A percentile compares a stretch with the other conserved stretches of the same genome.
Evolutionary conservation across 2,113 vertebrate species (phyloP).

Genomic region (Eidolon helvum): DNA sequence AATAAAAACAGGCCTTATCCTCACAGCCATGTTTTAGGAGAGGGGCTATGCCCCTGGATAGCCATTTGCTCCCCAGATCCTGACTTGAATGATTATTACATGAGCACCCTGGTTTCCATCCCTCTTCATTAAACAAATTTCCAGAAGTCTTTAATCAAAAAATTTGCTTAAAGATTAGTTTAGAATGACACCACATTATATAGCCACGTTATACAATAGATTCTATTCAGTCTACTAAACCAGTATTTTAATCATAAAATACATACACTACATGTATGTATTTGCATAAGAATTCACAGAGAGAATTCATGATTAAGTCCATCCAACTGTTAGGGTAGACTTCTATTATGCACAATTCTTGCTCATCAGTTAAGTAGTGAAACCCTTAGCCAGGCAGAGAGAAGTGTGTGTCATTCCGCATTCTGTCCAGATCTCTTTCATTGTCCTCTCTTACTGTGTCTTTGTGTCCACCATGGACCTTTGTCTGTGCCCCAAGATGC

Average conservation of each 20-base stretch:
- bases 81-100: neutral
- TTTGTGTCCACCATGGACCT: neutral
- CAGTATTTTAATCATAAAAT: neutral
- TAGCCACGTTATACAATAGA: neutral
- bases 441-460: neutral
- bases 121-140: neutral
- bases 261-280: neutral
- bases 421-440: neutral
- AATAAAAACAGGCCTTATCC: neutral
- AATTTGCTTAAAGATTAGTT: neutral
- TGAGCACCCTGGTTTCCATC: neutral
- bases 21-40: neutral
- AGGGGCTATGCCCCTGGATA: neutral
- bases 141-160: neutral
- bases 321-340: neutral
- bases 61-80: neutral
- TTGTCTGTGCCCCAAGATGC: neutral
- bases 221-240: neutral
- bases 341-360: neutral
- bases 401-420: fast-evolving
- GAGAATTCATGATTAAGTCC: neutral
- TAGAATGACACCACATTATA: neutral
- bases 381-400: neutral
- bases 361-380: neutral
- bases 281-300: neutral